These are phyloP conservation scores for Habrosyne pyritoides DNA, from an alignment of 2,888 invertebrate species.

Conservation along the genomic window DNA sequence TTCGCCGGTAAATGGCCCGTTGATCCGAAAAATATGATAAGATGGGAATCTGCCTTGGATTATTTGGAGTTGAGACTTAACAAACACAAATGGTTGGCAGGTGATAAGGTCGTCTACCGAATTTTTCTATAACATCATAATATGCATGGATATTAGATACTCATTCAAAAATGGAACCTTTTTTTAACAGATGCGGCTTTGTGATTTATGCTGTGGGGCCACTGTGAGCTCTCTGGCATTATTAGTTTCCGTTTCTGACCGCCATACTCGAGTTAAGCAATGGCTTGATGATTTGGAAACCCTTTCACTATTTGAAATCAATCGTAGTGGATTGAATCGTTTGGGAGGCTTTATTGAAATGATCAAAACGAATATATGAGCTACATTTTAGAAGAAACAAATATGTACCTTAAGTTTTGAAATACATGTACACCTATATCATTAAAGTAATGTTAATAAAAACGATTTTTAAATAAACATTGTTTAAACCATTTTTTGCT, in stretches of 20 bases:
- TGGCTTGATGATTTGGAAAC: constrained; percentile 65
- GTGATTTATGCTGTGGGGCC: constrained; percentile 68
- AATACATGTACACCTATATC: background rate
- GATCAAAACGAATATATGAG: constrained; percentile 13
- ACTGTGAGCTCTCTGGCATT: constrained; percentile 71
- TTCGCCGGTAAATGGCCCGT: constrained; percentile 54
- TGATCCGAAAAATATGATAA: constrained; percentile 32
- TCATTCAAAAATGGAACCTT: constrained; percentile 3
- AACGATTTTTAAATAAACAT: too few species aligned
- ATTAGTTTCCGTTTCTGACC: constrained; percentile 60
- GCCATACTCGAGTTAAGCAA: constrained; percentile 52
- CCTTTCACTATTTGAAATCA: constrained; percentile 55
- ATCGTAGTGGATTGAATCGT: constrained; percentile 50
- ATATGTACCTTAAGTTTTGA: background rate
- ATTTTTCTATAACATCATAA: constrained; percentile 7
- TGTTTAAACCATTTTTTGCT: too few species aligned
- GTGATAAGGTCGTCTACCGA: constrained; percentile 50
- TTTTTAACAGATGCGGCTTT: constrained; percentile 61
- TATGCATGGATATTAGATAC: background rate
- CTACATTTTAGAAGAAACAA: too few species aligned
- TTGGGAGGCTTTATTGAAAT: constrained; percentile 42
- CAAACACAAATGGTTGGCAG: constrained; percentile 54
- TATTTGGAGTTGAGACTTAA: constrained; percentile 54
- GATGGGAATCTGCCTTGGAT: constrained; percentile 58
- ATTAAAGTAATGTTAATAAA: too few species aligned